Base-by-base conservation (phyloP, 2,797 vertebrate genomes). In the Otolemur crassicaudatus region DNA sequence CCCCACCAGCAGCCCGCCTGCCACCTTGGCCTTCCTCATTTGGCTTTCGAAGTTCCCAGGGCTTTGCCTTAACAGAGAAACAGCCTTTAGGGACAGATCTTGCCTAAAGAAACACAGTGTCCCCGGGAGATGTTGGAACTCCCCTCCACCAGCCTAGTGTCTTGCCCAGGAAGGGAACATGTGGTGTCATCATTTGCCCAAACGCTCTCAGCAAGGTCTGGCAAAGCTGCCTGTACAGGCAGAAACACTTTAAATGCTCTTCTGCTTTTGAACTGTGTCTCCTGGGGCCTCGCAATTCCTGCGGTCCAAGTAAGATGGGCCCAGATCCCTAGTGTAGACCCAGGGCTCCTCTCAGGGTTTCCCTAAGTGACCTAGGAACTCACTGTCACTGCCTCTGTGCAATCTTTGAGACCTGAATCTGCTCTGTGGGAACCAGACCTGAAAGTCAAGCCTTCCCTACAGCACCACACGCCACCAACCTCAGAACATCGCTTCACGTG, bases 1-100 rank as follows among this genome's bases (percentile, higher is more conserved):
- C 76, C 46, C 5, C 8, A 0, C 1, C 2, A 3, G 4, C 40
- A 58, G 29, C 25, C 7, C 12, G 11, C 40, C 9, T 76, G 75
- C 92, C 46, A 22, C 87, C 63, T 73, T 40, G 82, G 63, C 37
- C 93, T 40, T 63, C 56, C 23, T 12, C 37, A 3, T 27, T 65
- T 25, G 43, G 20, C 73, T 69, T 76, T 49, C 75, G 85, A 76
- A 67, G 58, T 79, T 82, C 65, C 84, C 65, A 46, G 40, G 20
- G 46, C 67, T 84, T 70, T 60, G 16, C 61, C 70, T 94, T 77
- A 43, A 40, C 4, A 61, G 29, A 95, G 77, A 73, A 58, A 69
- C 3, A 22, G 69, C 58, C 65, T 90, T 85, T 69, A 13, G 49
- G 29, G 27, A 56, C 11, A 58, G 43, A 69, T 46, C 14, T 77